Evolutionary conservation across 2,888 invertebrate species (phyloP), one percentile per base, ranked within the genome.

Genomic region (Caenorhabditis wallacei): DNA sequence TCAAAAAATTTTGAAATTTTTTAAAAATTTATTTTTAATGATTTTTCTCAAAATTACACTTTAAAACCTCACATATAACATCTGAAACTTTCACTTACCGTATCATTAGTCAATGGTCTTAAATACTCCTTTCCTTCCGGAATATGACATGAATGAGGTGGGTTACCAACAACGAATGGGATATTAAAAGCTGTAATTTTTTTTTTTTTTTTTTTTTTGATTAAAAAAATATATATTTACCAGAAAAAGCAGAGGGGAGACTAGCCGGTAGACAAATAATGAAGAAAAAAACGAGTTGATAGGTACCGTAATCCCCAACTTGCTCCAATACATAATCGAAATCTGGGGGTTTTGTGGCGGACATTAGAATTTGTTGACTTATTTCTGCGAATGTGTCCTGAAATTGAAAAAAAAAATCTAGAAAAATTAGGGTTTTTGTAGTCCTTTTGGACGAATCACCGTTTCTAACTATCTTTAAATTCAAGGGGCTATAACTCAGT

Each of bases 181-280:
- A 83, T 83, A 30, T 84, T 84, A 68, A 84, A 84, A 0, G 86
- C 84, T 83, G 71, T 43, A 82, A 54, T 10, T 43, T n/a, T 63
- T 10, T 40, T 22, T 8, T 35, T 40, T 40, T 59, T 24, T 18
- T n/a, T 10, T 40, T 40, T 22, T 40, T 10, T 11, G 18, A 35
- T 22, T 13, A 30, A 30, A 30, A 30, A 10, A 4, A 59, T 11
- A 16, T 16, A 22, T 37, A 35, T 22, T 35, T 11, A 56, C 89
- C 89, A 10, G 88, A 87, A 78, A 87, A 90, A 0, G 90, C 90
- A 0, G 85, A 87, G 2, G 90, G 90, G 0, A 90, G 59, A 72
- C 85, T 86, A n/a, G 90, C 89, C 3, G 90, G 90, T 10, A 90
- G 76, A 75, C 90, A 90, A 48, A 90, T 83, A 7, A 90, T 76